Percentiles rank a stretch among this genome's conserved stretches.
These are phyloP conservation scores for Neoaliturus tenellus DNA, from an alignment of 2,888 invertebrate species.

Conservation along the genomic window DNA sequence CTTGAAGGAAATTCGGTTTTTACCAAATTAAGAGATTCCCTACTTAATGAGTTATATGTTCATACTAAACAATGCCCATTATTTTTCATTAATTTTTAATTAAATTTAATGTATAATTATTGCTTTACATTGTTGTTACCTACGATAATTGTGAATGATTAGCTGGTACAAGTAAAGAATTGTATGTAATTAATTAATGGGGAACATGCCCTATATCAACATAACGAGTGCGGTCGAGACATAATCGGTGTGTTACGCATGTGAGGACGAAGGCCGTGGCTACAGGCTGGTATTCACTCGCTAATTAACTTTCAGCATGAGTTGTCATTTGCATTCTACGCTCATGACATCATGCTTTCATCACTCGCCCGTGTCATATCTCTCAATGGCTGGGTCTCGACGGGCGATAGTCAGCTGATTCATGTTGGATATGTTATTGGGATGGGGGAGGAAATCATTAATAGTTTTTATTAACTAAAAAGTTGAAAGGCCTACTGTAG, in stretches of 20 bases:
- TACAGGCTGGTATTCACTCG: constrained; percentile 33
- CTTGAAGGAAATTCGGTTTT: too few species aligned
- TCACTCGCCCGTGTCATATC: constrained; percentile 11
- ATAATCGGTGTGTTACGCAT: neutral
- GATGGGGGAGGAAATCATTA: too few species aligned
- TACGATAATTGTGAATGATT: neutral
- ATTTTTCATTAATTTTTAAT: neutral
- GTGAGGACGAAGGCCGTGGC: constrained; percentile 2
- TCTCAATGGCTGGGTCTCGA: neutral
- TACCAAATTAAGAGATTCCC: too few species aligned
- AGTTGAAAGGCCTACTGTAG: too few species aligned
- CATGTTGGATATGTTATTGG: too few species aligned
- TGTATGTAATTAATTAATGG: neutral
- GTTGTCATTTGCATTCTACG: constrained; percentile 30
- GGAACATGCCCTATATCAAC: neutral
- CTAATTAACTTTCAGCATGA: constrained; percentile 49
- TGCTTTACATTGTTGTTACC: neutral
- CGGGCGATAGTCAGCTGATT: too few species aligned
- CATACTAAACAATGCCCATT: neutral
- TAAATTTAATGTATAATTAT: neutral
- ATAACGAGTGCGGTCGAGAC: constrained; percentile 19
- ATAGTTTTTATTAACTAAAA: too few species aligned
- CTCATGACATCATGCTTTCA: constrained; percentile 39
- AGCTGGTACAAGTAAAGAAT: neutral
- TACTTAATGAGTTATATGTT: neutral